Percentiles rank a stretch among this genome's conserved stretches.
These are phyloP conservation scores for Pitta sordida DNA, from an alignment of 2,113 vertebrate genomes.

Conservation along the genomic window DNA sequence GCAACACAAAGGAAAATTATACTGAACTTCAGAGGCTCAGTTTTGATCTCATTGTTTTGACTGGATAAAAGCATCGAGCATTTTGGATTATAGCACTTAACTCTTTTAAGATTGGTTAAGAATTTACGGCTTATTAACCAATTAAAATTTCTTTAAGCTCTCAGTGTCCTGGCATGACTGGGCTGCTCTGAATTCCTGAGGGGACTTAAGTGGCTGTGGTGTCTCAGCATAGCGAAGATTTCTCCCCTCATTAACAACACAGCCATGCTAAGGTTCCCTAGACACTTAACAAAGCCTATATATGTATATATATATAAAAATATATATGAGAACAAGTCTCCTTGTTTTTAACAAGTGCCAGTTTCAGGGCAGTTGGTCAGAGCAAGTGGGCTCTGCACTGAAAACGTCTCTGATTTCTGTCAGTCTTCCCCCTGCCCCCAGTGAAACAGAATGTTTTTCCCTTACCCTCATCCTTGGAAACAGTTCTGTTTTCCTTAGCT, in stretches of 20 bases:
- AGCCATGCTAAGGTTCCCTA: neutral
- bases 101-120: neutral
- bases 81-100: slow-evolving; percentile 9
- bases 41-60: slow-evolving; percentile 3
- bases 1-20: neutral
- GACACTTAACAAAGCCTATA: too few relatives aligned
- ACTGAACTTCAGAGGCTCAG: neutral
- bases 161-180: neutral
- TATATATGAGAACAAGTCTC: too few relatives aligned
- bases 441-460: slow-evolving; percentile 1
- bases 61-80: neutral
- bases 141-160: slow-evolving; percentile 28
- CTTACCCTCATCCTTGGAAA: neutral
- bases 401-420: neutral
- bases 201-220: neutral
- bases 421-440: accelerated
- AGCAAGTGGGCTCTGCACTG: neutral
- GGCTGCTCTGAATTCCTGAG: neutral
- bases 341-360: too few relatives aligned
- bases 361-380: neutral
- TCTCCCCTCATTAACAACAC: neutral
- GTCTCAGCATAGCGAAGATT: slow-evolving; percentile 14
- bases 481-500: neutral
- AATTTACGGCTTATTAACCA: slow-evolving; percentile 12
- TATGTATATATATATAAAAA: too few relatives aligned